A percentile compares a stretch with the other conserved stretches of the same genome.
These are phyloP conservation scores for Pangasius mekongensis DNA, from an alignment of 2,797 vertebrate species.

Conservation along the genomic window DNA sequence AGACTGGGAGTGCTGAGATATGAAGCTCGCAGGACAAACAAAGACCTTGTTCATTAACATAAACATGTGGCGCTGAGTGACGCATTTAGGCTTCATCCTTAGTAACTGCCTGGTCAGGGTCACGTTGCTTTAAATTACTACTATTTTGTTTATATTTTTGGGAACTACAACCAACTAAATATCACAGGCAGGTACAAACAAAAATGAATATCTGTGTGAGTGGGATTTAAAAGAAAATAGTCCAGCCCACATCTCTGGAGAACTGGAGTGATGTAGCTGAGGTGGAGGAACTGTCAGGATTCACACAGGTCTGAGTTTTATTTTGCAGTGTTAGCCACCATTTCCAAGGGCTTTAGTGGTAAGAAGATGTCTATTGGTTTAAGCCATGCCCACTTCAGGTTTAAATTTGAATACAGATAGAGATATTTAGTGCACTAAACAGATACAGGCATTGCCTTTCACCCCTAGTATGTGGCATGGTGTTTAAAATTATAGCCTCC, in stretches of 20 bases:
- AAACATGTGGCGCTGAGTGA: not conserved
- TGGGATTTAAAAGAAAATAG: not conserved
- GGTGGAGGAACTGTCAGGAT: not conserved
- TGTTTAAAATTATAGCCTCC: too few species aligned
- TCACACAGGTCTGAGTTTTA: not conserved
- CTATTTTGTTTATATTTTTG: not conserved
- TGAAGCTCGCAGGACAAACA: not conserved
- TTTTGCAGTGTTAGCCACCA: not conserved
- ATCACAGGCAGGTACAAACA: not conserved
- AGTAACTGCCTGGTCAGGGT: not conserved
- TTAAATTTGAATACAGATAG: not conserved
- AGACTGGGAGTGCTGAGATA: not conserved
- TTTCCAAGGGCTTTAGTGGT: not conserved
- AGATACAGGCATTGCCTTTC: too few species aligned
- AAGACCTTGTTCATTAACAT: not conserved
- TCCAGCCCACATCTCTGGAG: not conserved
- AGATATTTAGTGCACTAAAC: not conserved
- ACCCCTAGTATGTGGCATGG: too few species aligned
- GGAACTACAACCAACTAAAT: not conserved
- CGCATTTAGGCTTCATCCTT: conserved; percentile 4
- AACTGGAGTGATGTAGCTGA: not conserved
- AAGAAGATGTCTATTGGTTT: not conserved
- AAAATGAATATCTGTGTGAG: not conserved
- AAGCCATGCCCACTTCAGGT: not conserved
- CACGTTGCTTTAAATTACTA: not conserved